Conservation (phyloP, 2,113 vertebrate genomes). For the Petrocephalus zakoni region DNA sequence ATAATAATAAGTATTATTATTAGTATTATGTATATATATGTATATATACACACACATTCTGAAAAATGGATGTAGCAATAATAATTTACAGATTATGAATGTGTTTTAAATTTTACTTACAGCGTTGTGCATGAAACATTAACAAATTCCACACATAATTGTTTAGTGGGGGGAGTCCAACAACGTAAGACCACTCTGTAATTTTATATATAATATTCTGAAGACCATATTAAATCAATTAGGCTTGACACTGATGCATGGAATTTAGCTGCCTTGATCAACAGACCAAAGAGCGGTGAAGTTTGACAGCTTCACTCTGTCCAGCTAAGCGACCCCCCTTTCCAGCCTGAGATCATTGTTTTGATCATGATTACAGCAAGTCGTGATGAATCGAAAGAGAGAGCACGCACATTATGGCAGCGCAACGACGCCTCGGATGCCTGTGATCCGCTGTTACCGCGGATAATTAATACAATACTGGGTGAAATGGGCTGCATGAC, state of each 20-base stretch:
- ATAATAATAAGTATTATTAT: too few species aligned
- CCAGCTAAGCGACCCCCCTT: not conserved
- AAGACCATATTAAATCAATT: conserved; percentile 11
- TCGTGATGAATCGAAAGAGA: not conserved
- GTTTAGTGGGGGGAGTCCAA: not conserved
- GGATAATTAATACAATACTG: not conserved
- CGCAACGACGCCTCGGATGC: not conserved
- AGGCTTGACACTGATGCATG: not conserved
- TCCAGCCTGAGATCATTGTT: conserved; percentile 6
- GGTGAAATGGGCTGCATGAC: not conserved
- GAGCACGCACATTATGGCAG: not conserved
- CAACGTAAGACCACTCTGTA: not conserved
- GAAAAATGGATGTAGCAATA: not conserved
- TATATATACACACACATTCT: too few species aligned
- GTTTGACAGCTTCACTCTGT: not conserved
- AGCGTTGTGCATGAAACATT: not conserved
- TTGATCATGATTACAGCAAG: not conserved
- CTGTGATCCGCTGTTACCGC: not conserved
- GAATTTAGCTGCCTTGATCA: conserved; percentile 8
- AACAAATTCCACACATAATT: not conserved
- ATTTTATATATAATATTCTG: not conserved
- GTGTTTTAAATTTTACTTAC: not conserved
- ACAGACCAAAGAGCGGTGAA: not conserved
- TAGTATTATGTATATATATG: too few species aligned
- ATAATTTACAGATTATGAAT: conserved; percentile 5